Evolutionary conservation across 2,888 invertebrate genomes (phyloP).

Genomic region (Plebejus anna): DNA sequence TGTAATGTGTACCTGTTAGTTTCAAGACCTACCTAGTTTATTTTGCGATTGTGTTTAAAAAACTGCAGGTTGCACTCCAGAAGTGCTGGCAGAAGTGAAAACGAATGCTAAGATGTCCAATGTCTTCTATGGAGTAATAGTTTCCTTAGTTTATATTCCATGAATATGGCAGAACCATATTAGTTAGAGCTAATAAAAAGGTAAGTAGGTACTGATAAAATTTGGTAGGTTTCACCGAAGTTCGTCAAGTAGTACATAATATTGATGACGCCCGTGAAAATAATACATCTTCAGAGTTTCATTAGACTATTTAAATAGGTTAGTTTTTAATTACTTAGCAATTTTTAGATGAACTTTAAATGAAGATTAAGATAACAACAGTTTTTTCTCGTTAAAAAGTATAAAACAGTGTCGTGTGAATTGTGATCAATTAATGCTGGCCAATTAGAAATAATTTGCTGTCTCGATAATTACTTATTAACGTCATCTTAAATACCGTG

Average conservation of each 20-base stretch:
- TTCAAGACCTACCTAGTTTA: background rate
- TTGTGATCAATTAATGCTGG: background rate
- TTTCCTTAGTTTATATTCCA: too few species aligned
- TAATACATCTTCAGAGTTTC: too few species aligned
- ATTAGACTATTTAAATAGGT: too few species aligned
- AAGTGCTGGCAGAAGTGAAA: too few species aligned
- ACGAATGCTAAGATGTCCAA: too few species aligned
- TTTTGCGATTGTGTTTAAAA: background rate
- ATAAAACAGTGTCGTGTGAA: background rate
- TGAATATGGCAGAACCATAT: too few species aligned
- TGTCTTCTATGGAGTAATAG: too few species aligned
- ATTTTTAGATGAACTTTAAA: background rate
- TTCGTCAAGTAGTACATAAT: too few species aligned
- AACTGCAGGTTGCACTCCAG: background rate
- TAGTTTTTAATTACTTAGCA: background rate
- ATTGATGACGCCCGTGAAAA: too few species aligned
- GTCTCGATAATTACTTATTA: conserved; percentile 24
- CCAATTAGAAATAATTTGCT: conserved; percentile 19
- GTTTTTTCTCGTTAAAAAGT: background rate
- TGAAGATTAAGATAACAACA: background rate
- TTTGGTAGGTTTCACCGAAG: too few species aligned
- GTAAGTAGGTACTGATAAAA: too few species aligned
- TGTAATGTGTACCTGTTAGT: background rate
- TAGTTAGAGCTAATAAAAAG: too few species aligned
- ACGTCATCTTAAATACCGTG: background rate